These are phyloP conservation scores for Drosophila pandora DNA, from an alignment of 1,140 invertebrate species.

Conservation along the genomic window DNA sequence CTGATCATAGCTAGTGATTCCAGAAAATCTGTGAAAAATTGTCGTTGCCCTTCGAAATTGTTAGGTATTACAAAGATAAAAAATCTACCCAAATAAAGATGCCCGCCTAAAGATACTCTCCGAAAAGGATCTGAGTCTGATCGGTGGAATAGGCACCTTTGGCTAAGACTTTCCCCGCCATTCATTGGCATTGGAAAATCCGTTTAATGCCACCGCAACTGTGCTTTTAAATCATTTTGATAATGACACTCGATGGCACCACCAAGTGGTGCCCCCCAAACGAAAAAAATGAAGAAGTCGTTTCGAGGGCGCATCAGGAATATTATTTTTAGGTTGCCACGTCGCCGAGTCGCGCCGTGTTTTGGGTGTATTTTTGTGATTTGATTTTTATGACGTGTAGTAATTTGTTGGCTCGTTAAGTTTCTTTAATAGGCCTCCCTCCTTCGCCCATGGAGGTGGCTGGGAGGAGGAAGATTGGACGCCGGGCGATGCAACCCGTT, in stretches of 20 bases:
- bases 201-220: constrained; percentile 64
- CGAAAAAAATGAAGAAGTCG: constrained; percentile 5
- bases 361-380: constrained; percentile 64
- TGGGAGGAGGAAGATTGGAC: constrained; percentile 10
- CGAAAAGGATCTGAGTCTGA: too few species aligned
- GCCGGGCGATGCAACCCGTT: constrained; percentile 35
- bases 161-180: background rate
- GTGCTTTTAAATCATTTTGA: constrained; percentile 69
- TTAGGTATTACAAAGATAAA: too few species aligned
- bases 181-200: constrained; percentile 51
- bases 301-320: constrained; percentile 14
- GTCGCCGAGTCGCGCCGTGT: constrained; percentile 14
- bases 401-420: constrained; percentile 82
- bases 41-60: too few species aligned
- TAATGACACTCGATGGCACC: constrained; percentile 43
- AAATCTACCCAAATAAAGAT: too few species aligned
- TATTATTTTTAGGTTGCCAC: constrained; percentile 60
- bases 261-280: constrained; percentile 5
- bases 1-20: too few species aligned
- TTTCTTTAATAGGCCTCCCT: constrained; percentile 62
- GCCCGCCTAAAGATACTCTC: too few species aligned
- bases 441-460: background rate
- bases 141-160: too few species aligned
- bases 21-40: too few species aligned
- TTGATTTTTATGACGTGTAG: constrained; percentile 75